Percentiles rank a stretch among this genome's conserved stretches.
Conservation (phyloP, 1,140 invertebrate species). For the Teleogryllus occipitalis region DNA sequence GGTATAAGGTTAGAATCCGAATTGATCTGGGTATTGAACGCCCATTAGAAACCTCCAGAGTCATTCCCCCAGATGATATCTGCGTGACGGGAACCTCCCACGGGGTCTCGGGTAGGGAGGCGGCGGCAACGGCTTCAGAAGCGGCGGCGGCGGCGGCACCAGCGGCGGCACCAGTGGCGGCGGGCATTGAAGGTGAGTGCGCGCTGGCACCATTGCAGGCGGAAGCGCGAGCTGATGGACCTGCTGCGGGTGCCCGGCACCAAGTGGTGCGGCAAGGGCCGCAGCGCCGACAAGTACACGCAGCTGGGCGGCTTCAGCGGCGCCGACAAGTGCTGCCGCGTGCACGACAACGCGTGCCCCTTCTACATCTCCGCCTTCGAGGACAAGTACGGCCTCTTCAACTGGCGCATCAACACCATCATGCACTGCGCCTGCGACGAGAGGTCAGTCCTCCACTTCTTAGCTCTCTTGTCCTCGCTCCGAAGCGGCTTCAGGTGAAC, state of each 20-base stretch:
- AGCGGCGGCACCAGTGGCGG: neutral
- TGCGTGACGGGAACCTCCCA: neutral
- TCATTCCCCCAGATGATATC: neutral
- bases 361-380: slow-evolving; percentile 69
- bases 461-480: too few species aligned
- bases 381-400: slow-evolving; percentile 70
- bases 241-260: slow-evolving; percentile 68
- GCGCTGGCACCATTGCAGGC: slow-evolving; percentile 26
- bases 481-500: too few species aligned
- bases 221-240: slow-evolving; percentile 48
- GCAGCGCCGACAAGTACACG: slow-evolving; percentile 60
- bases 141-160: neutral
- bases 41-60: too few species aligned
- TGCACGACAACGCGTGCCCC: slow-evolving; percentile 72
- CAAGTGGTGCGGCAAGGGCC: slow-evolving; percentile 80
- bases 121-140: neutral
- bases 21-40: too few species aligned
- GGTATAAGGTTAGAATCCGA: too few species aligned
- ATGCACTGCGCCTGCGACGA: slow-evolving; percentile 84
- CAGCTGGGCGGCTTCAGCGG: slow-evolving; percentile 66
- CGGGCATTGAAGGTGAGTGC: neutral
- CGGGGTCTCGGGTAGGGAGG: too few species aligned
- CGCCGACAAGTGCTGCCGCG: slow-evolving; percentile 74
- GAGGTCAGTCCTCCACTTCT: slow-evolving; percentile 48
- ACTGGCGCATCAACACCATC: slow-evolving; percentile 73